These are phyloP conservation scores for Lepidothrix coronata DNA, from an alignment of 2,113 vertebrate genomes.

Conservation along the genomic window DNA sequence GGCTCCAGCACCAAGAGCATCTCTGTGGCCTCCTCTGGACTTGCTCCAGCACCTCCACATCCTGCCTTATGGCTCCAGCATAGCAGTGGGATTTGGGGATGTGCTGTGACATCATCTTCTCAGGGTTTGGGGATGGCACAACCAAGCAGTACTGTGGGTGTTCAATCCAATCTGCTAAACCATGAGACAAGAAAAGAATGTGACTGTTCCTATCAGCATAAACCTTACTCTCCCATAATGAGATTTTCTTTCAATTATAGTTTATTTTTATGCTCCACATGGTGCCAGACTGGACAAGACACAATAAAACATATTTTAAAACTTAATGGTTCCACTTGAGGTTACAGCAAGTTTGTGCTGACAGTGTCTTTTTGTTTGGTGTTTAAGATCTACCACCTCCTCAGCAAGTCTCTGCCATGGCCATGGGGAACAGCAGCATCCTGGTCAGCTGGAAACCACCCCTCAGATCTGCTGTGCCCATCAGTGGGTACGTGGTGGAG, in stretches of 20 bases:
- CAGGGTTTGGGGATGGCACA: background rate
- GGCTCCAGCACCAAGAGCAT: background rate
- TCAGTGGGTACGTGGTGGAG: slow-evolving; percentile 65
- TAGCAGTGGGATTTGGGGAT: fast-evolving
- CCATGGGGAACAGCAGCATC: slow-evolving; percentile 16
- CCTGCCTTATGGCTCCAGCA: fast-evolving
- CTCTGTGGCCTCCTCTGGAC: background rate
- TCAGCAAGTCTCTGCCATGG: background rate
- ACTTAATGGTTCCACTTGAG: fast-evolving
- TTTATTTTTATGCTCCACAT: fast-evolving
- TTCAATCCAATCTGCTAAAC: no score
- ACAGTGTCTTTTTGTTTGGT: fast-evolving
- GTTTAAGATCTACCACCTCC: slow-evolving; percentile 60
- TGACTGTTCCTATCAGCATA: fast-evolving
- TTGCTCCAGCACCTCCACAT: background rate
- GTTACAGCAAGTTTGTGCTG: fast-evolving
- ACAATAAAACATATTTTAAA: fast-evolving
- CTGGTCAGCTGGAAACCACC: slow-evolving; percentile 67
- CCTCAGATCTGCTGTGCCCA: fast-evolving
- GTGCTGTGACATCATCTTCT: fast-evolving
- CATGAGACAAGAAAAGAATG: fast-evolving
- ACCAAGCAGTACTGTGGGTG: fast-evolving
- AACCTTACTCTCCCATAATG: fast-evolving
- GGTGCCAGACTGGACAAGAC: fast-evolving
- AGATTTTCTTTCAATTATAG: background rate